A percentile compares a stretch with the other conserved stretches of the same genome.
Evolutionary conservation across 30 jellyfish, hydroid and myxozoan genomes (phyloP).

Genomic region (Aurelia aurita complex sp. Pacific): DNA sequence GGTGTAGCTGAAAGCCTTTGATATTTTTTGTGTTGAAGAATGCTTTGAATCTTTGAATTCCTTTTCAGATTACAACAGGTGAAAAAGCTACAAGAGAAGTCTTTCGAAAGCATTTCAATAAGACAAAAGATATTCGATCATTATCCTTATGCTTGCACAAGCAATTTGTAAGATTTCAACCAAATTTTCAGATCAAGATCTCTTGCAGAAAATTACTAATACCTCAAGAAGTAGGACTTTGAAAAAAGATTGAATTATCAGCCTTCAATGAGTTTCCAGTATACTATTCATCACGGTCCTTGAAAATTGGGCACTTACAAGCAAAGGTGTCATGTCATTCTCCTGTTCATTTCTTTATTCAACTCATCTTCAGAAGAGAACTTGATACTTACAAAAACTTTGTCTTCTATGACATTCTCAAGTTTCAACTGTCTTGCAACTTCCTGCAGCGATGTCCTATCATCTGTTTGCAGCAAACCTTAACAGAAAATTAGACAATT

Average conservation of each 20-base stretch:
- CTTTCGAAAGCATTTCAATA: slow-evolving; percentile 52
- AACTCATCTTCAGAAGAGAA: background rate
- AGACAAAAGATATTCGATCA: slow-evolving; percentile 64
- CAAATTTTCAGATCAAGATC: background rate
- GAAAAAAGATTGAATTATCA: too few species aligned
- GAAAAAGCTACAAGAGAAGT: slow-evolving; percentile 33
- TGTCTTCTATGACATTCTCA: slow-evolving; percentile 91
- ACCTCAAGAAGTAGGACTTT: too few species aligned
- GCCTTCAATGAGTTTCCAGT: too few species aligned
- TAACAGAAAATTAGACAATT: background rate
- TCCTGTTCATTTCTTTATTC: too few species aligned
- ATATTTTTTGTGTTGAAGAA: too few species aligned
- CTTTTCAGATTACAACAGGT: slow-evolving; percentile 41
- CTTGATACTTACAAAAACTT: slow-evolving; percentile 79
- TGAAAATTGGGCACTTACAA: too few species aligned
- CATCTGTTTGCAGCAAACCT: slow-evolving; percentile 96
- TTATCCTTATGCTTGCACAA: slow-evolving; percentile 44
- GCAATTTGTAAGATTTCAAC: slow-evolving; percentile 51
- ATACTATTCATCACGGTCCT: too few species aligned
- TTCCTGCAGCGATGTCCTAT: slow-evolving; percentile 90
- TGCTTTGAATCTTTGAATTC: background rate
- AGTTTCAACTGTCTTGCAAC: slow-evolving; percentile 89
- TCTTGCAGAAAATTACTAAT: too few species aligned
- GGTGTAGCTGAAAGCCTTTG: too few species aligned
- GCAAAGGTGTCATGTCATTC: too few species aligned